These are phyloP conservation scores for Spodoptera littoralis DNA, from an alignment of 2,888 invertebrate genomes.

Conservation along the genomic window DNA sequence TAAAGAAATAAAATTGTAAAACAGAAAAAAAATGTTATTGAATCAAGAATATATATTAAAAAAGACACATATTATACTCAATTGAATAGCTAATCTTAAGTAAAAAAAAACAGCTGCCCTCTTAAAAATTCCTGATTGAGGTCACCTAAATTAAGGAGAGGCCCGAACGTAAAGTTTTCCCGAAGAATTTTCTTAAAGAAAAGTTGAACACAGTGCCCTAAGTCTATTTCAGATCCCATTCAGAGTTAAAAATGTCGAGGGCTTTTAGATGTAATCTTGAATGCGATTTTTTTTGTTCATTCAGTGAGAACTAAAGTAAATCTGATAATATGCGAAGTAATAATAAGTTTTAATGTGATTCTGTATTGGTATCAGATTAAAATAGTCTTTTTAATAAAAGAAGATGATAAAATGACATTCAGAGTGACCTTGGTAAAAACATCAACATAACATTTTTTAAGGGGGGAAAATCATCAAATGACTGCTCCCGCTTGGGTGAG, in stretches of 20 bases:
- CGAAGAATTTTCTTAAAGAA: slow-evolving; percentile 40
- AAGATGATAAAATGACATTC: no score
- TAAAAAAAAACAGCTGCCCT: slow-evolving; percentile 36
- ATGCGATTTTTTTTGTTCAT: slow-evolving; percentile 29
- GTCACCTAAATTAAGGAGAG: slow-evolving; percentile 50
- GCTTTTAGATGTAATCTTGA: slow-evolving; percentile 43
- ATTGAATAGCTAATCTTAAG: slow-evolving; percentile 21
- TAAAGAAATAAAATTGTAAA: no score
- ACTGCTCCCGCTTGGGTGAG: no score
- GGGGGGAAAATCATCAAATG: no score
- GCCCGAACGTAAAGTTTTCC: slow-evolving; percentile 40
- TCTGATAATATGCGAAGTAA: slow-evolving; percentile 1
- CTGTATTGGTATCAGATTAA: no score
- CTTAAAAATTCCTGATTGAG: slow-evolving; percentile 53
- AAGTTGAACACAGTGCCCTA: slow-evolving; percentile 46
- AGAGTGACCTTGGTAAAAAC: no score
- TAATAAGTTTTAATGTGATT: no score
- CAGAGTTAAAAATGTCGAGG: slow-evolving; percentile 35
- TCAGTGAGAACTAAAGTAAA: neutral
- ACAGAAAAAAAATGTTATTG: no score
- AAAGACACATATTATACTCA: no score
- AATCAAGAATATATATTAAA: no score
- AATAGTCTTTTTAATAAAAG: no score
- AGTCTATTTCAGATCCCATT: slow-evolving; percentile 48
- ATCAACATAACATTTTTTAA: no score